Evolutionary conservation across 2,113 vertebrate genomes (phyloP), one percentile per base, ranked within the genome.

Genomic region (Pseudorasbora parva): DNA sequence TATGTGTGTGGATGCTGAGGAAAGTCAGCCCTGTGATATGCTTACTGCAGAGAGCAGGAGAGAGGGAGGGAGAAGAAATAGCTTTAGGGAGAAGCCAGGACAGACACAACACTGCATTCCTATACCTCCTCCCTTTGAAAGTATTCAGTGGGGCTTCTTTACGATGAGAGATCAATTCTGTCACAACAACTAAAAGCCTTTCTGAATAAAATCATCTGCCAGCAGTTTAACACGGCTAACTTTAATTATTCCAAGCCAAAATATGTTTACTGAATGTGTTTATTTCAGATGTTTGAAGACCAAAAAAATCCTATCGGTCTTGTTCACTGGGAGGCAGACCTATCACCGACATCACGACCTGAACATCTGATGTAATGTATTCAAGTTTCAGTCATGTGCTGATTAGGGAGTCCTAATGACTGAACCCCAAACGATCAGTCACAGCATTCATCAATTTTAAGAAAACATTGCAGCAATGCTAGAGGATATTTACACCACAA

Each of bases 1-100:
- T 94, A 94, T 92, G 92, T 92, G 92, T 90, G 92, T 92, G 91
- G 93, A 92, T 93, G 93, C 91, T 92, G 92, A 88, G 90, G 90
- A 88, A 92, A 87, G 91, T 91, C 91, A 90, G 91, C 82, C 8
- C 75, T 88, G 85, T 85, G 92, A 92, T 92, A 93, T 92, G 86
- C 93, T 94, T 92, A 94, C 88, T 85, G 85, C 86, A 64, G 43
- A 59, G 21, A 59, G 68, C 9, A 41, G 11, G 49, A 75, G 9
- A 56, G 54, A 11, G 49, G 56, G 74, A 27, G 41, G 33, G 5
- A 25, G 59, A 49, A 78, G 75, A 80, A 51, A 79, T 9, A 82
- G 86, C 79, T 78, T 85, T 43, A 85, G 84, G 76, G 82, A 85
- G 74, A 84, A 77, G 71, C 60, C 51, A 78, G 81, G 72, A 82